Percentiles rank a stretch among this genome's conserved stretches.
phyloP scores from a whole-genome alignment of 2,113 vertebrate species.

The Camelus bactrianus region DNA sequence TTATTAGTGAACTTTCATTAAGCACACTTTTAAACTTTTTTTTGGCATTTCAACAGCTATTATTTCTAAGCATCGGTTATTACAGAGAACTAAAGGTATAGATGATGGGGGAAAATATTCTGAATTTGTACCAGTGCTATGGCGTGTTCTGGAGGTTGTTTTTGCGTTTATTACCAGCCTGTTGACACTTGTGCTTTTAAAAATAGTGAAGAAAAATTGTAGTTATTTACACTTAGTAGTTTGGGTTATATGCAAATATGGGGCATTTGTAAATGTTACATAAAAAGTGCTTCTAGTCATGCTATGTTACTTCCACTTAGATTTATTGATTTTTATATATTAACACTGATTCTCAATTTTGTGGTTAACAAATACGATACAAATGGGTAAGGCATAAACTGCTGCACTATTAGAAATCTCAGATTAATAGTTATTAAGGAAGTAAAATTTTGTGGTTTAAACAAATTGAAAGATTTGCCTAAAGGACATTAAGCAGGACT shows the following conservation, averaged over 20 bases:
- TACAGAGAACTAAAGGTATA: neutral
- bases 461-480: constrained; percentile 10
- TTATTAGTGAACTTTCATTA: constrained; percentile 47
- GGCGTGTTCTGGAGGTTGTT: neutral
- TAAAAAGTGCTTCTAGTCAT: constrained; percentile 35
- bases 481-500: constrained; percentile 27
- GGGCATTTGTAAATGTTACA: neutral
- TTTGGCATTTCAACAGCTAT: constrained; percentile 29
- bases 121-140: neutral
- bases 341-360: constrained; percentile 1
- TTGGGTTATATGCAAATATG: neutral
- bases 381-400: neutral
- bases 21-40: neutral
- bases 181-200: constrained; percentile 43
- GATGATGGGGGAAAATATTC: neutral
- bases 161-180: neutral
- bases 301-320: neutral
- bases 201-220: constrained; percentile 9
- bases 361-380: constrained; percentile 30
- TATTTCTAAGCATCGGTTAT: constrained; percentile 17
- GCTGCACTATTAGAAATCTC: neutral
- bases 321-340: constrained; percentile 28
- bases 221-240: constrained; percentile 9
- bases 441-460: constrained; percentile 57
- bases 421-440: constrained; percentile 47